Base-by-base conservation (phyloP, 2,888 invertebrate species). In the Hyppa rectilinea region DNA sequence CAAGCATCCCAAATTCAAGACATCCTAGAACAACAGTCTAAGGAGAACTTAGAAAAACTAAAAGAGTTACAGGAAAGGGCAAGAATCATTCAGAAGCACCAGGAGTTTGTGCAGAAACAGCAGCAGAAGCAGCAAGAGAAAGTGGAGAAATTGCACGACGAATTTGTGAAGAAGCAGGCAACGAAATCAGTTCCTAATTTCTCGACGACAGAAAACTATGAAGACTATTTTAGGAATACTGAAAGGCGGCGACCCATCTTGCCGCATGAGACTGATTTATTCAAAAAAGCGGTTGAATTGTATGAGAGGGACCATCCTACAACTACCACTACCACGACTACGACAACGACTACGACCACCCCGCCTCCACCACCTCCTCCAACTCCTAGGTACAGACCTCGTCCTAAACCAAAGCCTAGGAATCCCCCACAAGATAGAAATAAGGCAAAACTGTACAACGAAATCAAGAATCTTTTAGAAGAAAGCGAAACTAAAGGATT, bases 41-140 rank as follows among this genome's bases (percentile, higher is more conserved):
- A 97, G 85, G 96, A 97, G 78, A 96, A 96, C 80, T 87, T 96
- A 59, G 97, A 97, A 86, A 95, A 96, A 70, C 89, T 97, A 2
- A 97, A 97, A 81, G 97, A 98, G 82, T 96, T 97, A 58, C 96
- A 97, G 82, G 97, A 98, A 80, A 96, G 97, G 81, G 97, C 97
- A 84, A 96, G 97, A 78, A 96, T 97, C 6, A 97, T 97, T 73
- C 97, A 97, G 82, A 97, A 97, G 86, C 97, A 97, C 81, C 98
- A 98, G 84, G 97, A 98, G 81, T 97, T 98, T 82, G 96, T 97
- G 6, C 98, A 98, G 85, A 98, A 97, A 86, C 98, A 98, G 85
- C 98, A 98, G 83, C 97, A 98, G 82, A 97, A 97, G 83, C 97
- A 97, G 53, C 97, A 98, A 86, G 97, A 97, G 85, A 98, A 98